Conservation (phyloP, 2,888 invertebrate species). For the Salticus scenicus region DNA sequence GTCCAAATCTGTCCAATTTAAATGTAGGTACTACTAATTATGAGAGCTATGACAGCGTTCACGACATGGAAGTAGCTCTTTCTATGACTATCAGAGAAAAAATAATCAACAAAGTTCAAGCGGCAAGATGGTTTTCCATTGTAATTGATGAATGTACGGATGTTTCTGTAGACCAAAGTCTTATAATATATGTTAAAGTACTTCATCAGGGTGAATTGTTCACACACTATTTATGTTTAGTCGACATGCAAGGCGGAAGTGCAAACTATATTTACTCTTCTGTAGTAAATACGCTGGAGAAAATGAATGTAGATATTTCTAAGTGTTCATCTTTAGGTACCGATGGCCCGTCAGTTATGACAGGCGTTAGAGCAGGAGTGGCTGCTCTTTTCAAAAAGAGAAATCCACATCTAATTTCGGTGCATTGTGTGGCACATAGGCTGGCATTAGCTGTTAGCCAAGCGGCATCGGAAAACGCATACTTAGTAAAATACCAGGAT, state of each 20-base stretch:
- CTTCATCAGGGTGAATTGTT: neutral
- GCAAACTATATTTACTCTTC: neutral
- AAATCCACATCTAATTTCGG: slow-evolving; percentile 10
- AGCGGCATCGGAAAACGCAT: slow-evolving; percentile 5
- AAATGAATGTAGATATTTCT: neutral
- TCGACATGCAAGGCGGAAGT: neutral
- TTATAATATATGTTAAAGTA: too few relatives aligned
- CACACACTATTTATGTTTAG: neutral
- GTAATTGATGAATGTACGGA: slow-evolving; percentile 13
- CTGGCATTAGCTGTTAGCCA: slow-evolving; percentile 6
- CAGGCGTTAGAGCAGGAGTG: neutral
- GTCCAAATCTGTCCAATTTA: neutral
- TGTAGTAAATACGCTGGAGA: neutral
- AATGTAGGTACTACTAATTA: neutral
- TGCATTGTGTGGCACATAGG: neutral
- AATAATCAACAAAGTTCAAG: neutral
- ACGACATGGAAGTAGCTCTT: neutral
- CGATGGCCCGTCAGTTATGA: slow-evolving; percentile 4
- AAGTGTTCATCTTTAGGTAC: slow-evolving; percentile 10
- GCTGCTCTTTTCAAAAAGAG: neutral
- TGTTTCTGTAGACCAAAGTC: too few relatives aligned
- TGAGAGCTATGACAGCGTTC: slow-evolving; percentile 7
- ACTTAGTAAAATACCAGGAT: slow-evolving; percentile 6
- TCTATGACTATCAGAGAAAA: neutral
- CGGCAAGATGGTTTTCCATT: slow-evolving; percentile 11